Evolutionary conservation across 2,888 invertebrate species (phyloP).

Genomic region (Apodemia zela): DNA sequence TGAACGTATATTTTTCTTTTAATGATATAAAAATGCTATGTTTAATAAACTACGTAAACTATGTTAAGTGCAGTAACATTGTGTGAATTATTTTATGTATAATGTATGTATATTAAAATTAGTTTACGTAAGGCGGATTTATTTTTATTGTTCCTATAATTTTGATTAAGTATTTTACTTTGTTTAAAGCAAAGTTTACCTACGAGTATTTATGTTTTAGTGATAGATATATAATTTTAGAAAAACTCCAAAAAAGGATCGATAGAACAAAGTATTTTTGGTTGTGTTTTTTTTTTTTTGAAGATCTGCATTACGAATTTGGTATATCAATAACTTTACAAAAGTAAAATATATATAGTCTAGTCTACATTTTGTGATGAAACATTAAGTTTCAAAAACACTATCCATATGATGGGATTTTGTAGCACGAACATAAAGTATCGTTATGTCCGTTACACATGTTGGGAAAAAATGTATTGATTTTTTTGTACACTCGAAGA

Average conservation of each 20-base stretch:
- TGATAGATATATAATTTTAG: background rate
- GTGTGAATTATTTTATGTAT: too few relatives aligned
- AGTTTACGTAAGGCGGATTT: background rate
- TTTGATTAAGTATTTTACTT: background rate
- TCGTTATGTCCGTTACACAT: background rate
- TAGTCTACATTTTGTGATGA: slow-evolving; percentile 1
- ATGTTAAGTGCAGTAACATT: too few relatives aligned
- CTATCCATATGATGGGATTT: slow-evolving; percentile 2
- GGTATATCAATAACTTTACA: background rate
- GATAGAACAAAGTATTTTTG: slow-evolving; percentile 8
- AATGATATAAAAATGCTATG: too few relatives aligned
- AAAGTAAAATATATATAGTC: background rate
- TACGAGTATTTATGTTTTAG: background rate
- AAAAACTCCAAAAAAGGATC: background rate
- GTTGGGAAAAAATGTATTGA: background rate
- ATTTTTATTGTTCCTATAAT: background rate
- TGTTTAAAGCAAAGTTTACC: background rate
- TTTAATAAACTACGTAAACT: too few relatives aligned
- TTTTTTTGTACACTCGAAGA: background rate
- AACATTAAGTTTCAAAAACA: background rate
- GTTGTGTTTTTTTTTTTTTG: slow-evolving; percentile 4
- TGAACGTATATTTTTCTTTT: too few relatives aligned
- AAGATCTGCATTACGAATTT: background rate
- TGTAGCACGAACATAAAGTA: background rate
- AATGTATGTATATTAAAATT: too few relatives aligned